Percentiles rank a stretch among this genome's conserved stretches.
Conservation (phyloP, 2,113 vertebrate genomes). For the Casuarius casuarius region DNA sequence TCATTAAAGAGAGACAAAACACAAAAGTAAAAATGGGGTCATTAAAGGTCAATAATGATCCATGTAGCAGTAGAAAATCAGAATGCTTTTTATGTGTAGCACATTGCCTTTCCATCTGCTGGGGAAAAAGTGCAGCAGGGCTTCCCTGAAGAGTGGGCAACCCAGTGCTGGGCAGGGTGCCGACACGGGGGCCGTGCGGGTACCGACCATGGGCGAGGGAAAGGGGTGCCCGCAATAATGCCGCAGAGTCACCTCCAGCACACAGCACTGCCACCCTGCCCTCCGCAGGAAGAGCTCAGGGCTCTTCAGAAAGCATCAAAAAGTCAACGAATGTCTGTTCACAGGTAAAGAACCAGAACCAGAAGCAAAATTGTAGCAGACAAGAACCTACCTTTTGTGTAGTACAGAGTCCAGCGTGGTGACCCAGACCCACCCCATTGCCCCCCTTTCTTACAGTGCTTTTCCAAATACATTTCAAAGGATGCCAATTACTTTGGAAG, state of each 20-base stretch:
- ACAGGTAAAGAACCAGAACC: background rate
- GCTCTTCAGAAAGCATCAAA: background rate
- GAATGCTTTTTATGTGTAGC: background rate
- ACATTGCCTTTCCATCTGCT: background rate
- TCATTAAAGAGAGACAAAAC: background rate
- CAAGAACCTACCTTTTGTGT: background rate
- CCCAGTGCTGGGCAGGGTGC: background rate
- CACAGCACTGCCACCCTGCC: background rate
- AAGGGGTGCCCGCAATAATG: background rate
- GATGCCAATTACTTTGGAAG: background rate
- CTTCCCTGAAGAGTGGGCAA: background rate
- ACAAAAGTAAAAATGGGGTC: background rate
- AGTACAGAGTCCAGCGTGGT: background rate
- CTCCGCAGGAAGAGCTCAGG: background rate
- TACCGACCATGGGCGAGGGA: background rate
- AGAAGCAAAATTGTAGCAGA: background rate
- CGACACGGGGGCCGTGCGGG: background rate
- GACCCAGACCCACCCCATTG: background rate
- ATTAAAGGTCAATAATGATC: background rate
- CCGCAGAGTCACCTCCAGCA: background rate
- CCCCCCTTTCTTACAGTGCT: background rate
- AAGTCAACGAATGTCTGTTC: background rate
- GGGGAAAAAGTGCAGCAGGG: background rate
- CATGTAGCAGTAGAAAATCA: background rate
- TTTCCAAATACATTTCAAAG: background rate